These are phyloP conservation scores for Tachystola acroxantha DNA, from an alignment of 2,888 invertebrate genomes.

Conservation along the genomic window DNA sequence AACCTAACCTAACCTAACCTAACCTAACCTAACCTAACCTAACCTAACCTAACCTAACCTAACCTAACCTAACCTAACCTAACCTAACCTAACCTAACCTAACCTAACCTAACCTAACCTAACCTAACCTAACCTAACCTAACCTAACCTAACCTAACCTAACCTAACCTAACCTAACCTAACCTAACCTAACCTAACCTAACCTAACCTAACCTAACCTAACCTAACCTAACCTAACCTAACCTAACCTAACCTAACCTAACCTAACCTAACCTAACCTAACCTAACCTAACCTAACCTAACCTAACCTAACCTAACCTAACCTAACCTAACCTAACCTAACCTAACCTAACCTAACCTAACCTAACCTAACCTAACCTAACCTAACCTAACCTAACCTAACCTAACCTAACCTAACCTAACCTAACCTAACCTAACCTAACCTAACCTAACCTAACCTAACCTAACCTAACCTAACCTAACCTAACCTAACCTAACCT, in stretches of 20 bases:
- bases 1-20: conserved; percentile 15
- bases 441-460: conserved; percentile 20
- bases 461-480: conserved; percentile 20
- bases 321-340: background rate
- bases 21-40: conserved; percentile 16
- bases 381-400: background rate
- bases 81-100: conserved; percentile 15
- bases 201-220: conserved; percentile 16
- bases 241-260: background rate
- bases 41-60: conserved; percentile 14
- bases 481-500: conserved; percentile 18
- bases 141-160: conserved; percentile 16
- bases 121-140: conserved; percentile 16
- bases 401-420: conserved; percentile 19
- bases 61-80: conserved; percentile 15
- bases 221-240: conserved; percentile 15
- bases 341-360: background rate
- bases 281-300: background rate
- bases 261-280: background rate
- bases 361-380: conserved; percentile 9
- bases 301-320: background rate
- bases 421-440: conserved; percentile 20
- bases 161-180: conserved; percentile 16
- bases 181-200: conserved; percentile 12
- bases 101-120: conserved; percentile 8